A percentile compares a stretch with the other conserved stretches of the same genome.
phyloP scores from a whole-genome alignment of 1,140 invertebrate species.

The Diachasma alloeum region DNA sequence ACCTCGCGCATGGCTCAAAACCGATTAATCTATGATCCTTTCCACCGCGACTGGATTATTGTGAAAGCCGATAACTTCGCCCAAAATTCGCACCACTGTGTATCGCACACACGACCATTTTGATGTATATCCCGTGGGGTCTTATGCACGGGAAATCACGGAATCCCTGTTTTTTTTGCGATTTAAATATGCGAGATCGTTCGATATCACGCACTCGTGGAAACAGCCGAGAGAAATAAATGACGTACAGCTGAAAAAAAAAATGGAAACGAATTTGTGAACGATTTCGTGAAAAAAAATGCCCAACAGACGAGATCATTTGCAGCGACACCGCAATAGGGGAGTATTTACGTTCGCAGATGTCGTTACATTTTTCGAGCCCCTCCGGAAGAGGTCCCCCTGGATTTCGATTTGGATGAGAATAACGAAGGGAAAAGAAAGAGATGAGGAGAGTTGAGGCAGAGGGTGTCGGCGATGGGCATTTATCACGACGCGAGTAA shows the following conservation, averaged over 20 bases:
- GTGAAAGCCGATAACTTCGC: conserved; percentile 20
- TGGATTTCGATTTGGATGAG: conserved; percentile 1
- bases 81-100: conserved; percentile 14
- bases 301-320: conserved; percentile 17
- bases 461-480: conserved; percentile 7
- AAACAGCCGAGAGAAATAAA: too few relatives aligned
- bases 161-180: neutral
- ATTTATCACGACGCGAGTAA: conserved; percentile 31
- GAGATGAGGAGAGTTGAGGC: neutral
- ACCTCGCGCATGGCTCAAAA: conserved; percentile 22
- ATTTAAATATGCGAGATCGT: too few relatives aligned
- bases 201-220: too few relatives aligned
- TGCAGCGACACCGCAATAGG: conserved; percentile 8
- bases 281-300: conserved; percentile 14
- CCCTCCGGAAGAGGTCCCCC: conserved; percentile 16
- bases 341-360: conserved; percentile 27
- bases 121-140: neutral
- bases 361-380: conserved; percentile 9
- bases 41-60: conserved; percentile 23
- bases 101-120: neutral
- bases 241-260: neutral
- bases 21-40: conserved; percentile 30
- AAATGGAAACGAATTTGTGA: neutral
- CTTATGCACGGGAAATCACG: neutral
- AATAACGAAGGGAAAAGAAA: neutral